These are phyloP conservation scores for Oreochromis aureus DNA, from an alignment of 2,113 vertebrate genomes.

Conservation along the genomic window DNA sequence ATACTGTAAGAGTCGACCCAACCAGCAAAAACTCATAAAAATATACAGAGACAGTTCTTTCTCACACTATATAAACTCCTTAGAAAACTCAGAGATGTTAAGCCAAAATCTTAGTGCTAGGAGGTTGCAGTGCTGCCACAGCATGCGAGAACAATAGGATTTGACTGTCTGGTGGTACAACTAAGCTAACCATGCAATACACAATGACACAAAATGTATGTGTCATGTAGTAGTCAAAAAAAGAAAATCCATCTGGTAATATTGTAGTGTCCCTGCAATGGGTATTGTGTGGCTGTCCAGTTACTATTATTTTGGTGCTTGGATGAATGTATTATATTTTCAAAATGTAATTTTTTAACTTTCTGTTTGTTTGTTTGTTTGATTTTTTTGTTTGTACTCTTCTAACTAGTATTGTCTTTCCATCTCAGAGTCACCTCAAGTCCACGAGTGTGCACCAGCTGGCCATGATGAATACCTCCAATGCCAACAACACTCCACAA, in stretches of 20 bases:
- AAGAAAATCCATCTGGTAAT: neutral
- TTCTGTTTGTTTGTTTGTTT: neutral
- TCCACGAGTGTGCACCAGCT: neutral
- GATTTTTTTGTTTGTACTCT: neutral
- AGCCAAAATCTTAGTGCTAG: neutral
- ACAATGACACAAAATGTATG: neutral
- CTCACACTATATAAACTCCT: neutral
- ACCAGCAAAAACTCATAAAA: neutral
- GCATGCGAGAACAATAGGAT: neutral
- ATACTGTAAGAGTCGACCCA: neutral
- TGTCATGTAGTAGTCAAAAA: neutral
- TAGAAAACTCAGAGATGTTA: neutral
- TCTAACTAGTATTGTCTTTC: neutral
- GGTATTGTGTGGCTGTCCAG: neutral
- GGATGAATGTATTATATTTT: neutral
- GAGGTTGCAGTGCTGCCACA: neutral
- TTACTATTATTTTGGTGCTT: neutral
- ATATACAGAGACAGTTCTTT: neutral
- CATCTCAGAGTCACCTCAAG: neutral
- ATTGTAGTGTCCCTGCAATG: neutral
- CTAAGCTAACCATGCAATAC: neutral
- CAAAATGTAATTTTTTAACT: neutral
- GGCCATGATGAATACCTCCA: conserved; percentile 29
- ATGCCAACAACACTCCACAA: conserved; percentile 23
- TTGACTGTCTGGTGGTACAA: neutral